These are phyloP conservation scores for Choloepus hoffmanni DNA, from an alignment of 2,113 vertebrate genomes.

Conservation along the genomic window DNA sequence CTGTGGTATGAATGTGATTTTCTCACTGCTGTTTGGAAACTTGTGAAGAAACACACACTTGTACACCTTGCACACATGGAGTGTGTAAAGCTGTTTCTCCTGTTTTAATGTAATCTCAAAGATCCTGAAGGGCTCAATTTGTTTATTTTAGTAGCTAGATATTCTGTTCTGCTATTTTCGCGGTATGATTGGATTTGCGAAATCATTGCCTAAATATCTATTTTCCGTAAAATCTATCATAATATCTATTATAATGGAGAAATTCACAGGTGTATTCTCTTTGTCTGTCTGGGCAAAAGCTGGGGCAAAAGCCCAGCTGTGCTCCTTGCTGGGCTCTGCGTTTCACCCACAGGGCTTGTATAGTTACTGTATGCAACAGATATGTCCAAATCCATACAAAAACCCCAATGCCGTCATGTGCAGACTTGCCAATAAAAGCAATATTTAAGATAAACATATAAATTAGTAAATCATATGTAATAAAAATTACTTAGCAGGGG, in stretches of 20 bases:
- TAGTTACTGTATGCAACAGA: constrained; percentile 76
- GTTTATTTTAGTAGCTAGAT: constrained; percentile 71
- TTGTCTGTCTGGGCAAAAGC: constrained; percentile 73
- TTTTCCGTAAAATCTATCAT: not conserved
- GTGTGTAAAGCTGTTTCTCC: not conserved
- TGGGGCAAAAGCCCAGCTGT: constrained; percentile 55
- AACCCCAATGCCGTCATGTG: constrained; percentile 57
- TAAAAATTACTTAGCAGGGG: constrained; percentile 43
- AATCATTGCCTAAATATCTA: constrained; percentile 63
- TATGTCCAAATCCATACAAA: constrained; percentile 71
- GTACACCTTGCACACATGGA: too few species aligned
- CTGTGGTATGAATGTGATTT: not conserved
- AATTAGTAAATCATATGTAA: constrained; percentile 74
- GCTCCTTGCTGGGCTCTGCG: constrained; percentile 64
- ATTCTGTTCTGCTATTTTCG: constrained; percentile 68
- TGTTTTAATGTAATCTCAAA: constrained; percentile 61
- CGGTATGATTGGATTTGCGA: constrained; percentile 71
- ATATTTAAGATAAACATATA: constrained; percentile 67
- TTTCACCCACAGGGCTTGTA: constrained; percentile 64
- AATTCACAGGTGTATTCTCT: constrained; percentile 77
- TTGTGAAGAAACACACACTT: not conserved
- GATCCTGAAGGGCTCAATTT: constrained; percentile 59
- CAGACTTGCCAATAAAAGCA: constrained; percentile 73
- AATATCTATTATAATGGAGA: not conserved
- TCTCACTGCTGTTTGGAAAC: not conserved